Conservation (phyloP, 2,113 vertebrate species). For the Vicugna pacos region DNA sequence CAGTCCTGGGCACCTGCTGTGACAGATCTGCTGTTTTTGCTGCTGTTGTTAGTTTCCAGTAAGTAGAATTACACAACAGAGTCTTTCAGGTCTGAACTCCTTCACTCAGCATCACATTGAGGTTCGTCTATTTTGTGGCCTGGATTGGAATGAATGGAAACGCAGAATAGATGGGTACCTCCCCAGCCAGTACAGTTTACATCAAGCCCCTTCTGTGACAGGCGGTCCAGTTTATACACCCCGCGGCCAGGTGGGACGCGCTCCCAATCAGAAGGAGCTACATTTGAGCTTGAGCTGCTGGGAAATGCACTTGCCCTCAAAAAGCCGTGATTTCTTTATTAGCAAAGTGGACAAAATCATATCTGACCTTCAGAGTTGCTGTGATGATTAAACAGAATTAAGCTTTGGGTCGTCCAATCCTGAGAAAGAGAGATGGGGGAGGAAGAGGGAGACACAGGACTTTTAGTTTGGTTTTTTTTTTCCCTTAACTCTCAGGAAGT, state of each 20-base stretch:
- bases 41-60: background rate
- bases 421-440: background rate
- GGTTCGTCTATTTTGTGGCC: background rate
- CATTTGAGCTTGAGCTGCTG: background rate
- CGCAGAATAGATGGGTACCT: background rate
- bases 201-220: background rate
- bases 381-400: background rate
- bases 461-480: background rate
- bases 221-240: background rate
- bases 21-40: background rate
- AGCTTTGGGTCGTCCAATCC: background rate
- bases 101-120: background rate
- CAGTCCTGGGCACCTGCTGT: background rate
- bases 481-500: background rate
- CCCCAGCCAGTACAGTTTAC: background rate
- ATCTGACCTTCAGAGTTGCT: background rate
- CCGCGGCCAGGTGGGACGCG: background rate
- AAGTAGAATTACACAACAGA: background rate
- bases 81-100: background rate
- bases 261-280: background rate
- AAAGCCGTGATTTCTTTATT: background rate
- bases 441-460: background rate
- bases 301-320: background rate
- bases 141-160: background rate
- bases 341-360: background rate